Percentiles rank a stretch among this genome's conserved stretches.
Evolutionary conservation across 2,113 vertebrate genomes (phyloP).

Genomic region (Plestiodon gilberti): DNA sequence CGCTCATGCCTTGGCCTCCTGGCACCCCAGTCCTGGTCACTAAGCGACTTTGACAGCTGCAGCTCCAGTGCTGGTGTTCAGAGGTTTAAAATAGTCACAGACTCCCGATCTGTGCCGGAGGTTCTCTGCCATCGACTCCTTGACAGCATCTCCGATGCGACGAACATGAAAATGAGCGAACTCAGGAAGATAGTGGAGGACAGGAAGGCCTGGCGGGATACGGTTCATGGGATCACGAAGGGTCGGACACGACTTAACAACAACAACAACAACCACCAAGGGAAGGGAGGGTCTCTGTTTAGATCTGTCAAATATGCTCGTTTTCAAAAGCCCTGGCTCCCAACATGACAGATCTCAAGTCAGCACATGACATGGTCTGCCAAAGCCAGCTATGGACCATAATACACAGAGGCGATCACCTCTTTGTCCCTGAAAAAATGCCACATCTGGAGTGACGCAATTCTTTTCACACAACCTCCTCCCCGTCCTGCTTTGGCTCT

Average conservation of each 20-base stretch:
- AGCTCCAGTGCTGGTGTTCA: background rate
- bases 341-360: background rate
- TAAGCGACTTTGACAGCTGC: background rate
- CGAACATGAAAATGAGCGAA: too few relatives aligned
- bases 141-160: too few relatives aligned
- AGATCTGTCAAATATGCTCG: background rate
- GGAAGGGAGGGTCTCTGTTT: background rate
- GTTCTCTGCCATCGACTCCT: background rate
- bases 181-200: too few relatives aligned
- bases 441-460: background rate
- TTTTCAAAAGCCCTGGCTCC: background rate
- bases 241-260: too few relatives aligned
- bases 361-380: background rate
- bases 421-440: background rate
- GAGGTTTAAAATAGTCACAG: conserved; percentile 7
- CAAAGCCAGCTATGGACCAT: background rate
- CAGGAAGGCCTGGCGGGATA: too few relatives aligned
- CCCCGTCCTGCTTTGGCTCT: background rate
- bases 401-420: too few relatives aligned
- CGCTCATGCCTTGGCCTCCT: background rate
- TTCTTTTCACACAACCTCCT: too few relatives aligned
- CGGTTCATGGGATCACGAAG: too few relatives aligned
- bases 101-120: background rate
- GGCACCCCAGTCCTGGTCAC: background rate
- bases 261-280: too few relatives aligned